Evolutionary conservation across 1,140 invertebrate species (phyloP).

Genomic region (Nixonia krombeini): DNA sequence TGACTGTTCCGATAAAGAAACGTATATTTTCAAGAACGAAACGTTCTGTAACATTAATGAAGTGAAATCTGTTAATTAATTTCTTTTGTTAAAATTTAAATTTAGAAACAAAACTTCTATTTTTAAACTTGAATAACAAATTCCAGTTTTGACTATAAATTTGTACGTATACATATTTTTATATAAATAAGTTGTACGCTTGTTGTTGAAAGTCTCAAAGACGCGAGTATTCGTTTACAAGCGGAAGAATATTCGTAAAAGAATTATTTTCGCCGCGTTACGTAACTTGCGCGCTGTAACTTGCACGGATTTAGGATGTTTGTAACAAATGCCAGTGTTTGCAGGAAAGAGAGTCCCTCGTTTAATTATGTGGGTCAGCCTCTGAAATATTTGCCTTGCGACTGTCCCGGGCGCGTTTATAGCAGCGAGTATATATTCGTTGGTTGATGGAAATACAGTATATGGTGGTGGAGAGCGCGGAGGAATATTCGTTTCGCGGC

Average conservation of each 20-base stretch:
- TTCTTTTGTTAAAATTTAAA: too few relatives aligned
- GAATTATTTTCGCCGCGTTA: background rate
- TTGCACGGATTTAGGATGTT: conserved; percentile 2
- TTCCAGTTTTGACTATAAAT: too few relatives aligned
- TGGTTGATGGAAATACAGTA: conserved; percentile 41
- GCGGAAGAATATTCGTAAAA: background rate
- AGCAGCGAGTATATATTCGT: conserved; percentile 40
- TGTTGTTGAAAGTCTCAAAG: too few relatives aligned
- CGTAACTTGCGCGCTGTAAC: background rate
- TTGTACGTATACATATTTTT: too few relatives aligned
- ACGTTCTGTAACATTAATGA: too few relatives aligned
- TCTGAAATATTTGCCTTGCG: conserved; percentile 50
- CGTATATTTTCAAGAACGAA: too few relatives aligned
- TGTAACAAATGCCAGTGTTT: conserved; percentile 25
- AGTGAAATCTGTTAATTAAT: too few relatives aligned
- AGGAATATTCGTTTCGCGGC: background rate
- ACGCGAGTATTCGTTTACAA: too few relatives aligned
- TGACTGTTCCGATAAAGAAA: too few relatives aligned
- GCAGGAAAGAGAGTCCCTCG: conserved; percentile 23
- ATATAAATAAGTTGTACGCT: too few relatives aligned
- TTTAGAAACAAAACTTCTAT: too few relatives aligned
- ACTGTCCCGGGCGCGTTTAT: conserved; percentile 44
- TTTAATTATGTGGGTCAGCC: conserved; percentile 54
- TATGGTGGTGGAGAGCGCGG: conserved; percentile 5
- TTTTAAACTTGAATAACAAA: too few relatives aligned